A percentile compares a stretch with the other conserved stretches of the same genome.
phyloP scores from a whole-genome alignment of 2,797 vertebrate genomes.

The Allobates femoralis region DNA sequence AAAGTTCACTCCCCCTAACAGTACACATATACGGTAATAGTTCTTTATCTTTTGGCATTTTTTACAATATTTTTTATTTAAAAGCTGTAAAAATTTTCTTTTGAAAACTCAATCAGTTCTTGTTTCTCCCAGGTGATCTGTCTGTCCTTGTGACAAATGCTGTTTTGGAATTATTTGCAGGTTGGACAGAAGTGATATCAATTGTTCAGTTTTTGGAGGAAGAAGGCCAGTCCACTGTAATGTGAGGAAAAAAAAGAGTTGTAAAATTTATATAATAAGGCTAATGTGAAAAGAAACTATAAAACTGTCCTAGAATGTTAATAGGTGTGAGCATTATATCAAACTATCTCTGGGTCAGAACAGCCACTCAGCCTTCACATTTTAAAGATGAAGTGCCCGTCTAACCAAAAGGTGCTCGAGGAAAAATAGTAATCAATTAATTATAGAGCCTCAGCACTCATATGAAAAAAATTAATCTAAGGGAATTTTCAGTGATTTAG shows the following conservation, averaged over 20 bases:
- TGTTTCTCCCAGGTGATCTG: background rate
- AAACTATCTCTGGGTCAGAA: too few relatives aligned
- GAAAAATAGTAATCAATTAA: too few relatives aligned
- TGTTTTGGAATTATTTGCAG: conserved; percentile 10
- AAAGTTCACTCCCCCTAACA: background rate
- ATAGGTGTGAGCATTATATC: too few relatives aligned
- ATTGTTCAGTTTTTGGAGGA: conserved; percentile 14
- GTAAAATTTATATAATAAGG: background rate
- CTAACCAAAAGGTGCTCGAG: too few relatives aligned
- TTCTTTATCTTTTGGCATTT: background rate
- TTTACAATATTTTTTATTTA: background rate
- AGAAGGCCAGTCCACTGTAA: conserved; percentile 15
- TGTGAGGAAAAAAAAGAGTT: background rate
- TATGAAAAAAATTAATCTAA: too few relatives aligned
- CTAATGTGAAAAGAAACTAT: too few relatives aligned
- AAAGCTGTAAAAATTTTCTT: background rate
- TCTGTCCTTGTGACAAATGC: background rate
- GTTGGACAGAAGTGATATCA: background rate
- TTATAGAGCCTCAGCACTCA: too few relatives aligned
- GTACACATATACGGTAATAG: background rate
- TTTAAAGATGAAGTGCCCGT: too few relatives aligned
- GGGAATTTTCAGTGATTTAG: too few relatives aligned
- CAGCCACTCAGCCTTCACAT: too few relatives aligned
- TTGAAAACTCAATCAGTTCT: conserved; percentile 3
- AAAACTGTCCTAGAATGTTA: too few relatives aligned